Base-by-base conservation (phyloP, 2,113 vertebrate genomes). In the Turdus rufiventris region DNA sequence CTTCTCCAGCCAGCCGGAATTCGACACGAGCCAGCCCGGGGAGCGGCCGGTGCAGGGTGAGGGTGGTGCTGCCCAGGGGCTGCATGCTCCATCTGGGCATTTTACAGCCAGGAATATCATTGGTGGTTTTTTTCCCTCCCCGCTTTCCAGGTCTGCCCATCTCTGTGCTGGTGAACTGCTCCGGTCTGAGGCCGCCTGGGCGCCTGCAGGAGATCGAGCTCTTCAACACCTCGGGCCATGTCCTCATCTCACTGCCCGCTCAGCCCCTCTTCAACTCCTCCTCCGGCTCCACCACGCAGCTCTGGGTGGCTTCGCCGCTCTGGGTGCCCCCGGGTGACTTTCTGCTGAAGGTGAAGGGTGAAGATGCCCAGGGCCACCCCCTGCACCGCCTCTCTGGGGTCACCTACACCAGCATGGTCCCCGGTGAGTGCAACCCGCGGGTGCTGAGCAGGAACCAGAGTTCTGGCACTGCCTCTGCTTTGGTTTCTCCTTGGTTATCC, bases 311-410 rank as follows among this genome's bases (percentile, higher is more conserved):
- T 20, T 98, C 99, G 0, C 97, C 97, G 3, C 98, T 99, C 86
- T 97, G 54, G 3, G 97, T 98, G 3, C 99, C 99, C 31, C 83
- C 88, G 2, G 98, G 99, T 33, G 98, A 98, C 85, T 99, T 99
- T 95, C 98, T 98, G 85, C 97, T 99, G 94, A 99, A 98, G 96
- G 98, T 98, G 78, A 98, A 97, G 16, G 99, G 99, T 9, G 96
- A 98, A 92, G 99, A 99, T 3, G 92, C 91, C 10, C 97, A 98
- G 26, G 99, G 99, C 17, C 98, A 99, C 89, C 94, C 96, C 50
- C 98, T 99, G 95, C 99, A 99, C 90, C 98, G 99, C n/a, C 97
- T 99, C 89, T 99, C 99, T 0, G 98, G 98, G 28, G 98, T 99
- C 87, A 98, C 99, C 66, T 99, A 99, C 97, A 98, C 97, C 67